A percentile compares a stretch with the other conserved stretches of the same genome.
Evolutionary conservation across 2,888 invertebrate genomes (phyloP).

Genomic region (Plusia festucae): DNA sequence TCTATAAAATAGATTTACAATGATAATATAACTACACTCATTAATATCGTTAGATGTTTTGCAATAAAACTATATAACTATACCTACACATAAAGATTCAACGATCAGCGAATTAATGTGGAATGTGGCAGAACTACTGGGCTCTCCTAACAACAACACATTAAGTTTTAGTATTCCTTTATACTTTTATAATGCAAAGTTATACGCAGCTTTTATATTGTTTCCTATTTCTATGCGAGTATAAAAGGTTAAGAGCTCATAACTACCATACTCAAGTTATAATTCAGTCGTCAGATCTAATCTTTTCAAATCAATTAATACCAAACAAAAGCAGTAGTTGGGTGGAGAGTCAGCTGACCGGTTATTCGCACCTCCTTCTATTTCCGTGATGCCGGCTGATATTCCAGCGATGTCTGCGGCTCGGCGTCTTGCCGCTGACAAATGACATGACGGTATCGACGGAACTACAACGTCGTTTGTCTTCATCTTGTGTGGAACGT

Average conservation of each 20-base stretch:
- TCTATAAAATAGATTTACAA: not conserved
- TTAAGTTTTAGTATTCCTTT: not conserved
- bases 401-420: conserved; percentile 24
- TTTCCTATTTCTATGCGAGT: not conserved
- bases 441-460: conserved; percentile 61
- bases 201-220: not conserved
- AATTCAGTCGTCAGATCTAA: not conserved
- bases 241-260: not conserved
- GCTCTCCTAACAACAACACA: not conserved
- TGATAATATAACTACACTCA: not conserved
- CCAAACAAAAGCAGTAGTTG: not conserved
- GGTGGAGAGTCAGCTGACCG: not conserved
- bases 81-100: not conserved
- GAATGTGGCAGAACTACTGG: conserved; percentile 4
- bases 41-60: not conserved
- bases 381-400: conserved; percentile 17
- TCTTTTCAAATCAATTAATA: not conserved
- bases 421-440: conserved; percentile 41
- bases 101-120: not conserved
- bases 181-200: not conserved
- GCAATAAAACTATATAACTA: not conserved
- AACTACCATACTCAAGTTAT: not conserved
- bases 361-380: conserved; percentile 24
- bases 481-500: conserved; percentile 63
- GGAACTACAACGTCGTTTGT: conserved; percentile 61